phyloP scores from a whole-genome alignment of 1,140 invertebrate genomes.

The Anagrus nilaparvatae region DNA sequence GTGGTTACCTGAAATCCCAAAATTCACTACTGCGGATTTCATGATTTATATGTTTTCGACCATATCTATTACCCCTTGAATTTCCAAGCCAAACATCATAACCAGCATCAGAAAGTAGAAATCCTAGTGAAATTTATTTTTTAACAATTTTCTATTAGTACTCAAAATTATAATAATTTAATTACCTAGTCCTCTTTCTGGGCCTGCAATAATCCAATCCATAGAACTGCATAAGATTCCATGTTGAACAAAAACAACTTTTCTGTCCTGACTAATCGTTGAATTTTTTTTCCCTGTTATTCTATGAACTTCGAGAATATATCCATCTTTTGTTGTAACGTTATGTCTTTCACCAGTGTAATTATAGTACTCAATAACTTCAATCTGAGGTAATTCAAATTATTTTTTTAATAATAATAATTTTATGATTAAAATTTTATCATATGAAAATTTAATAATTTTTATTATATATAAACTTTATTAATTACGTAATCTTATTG shows the following conservation, averaged over 20 bases:
- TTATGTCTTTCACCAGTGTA: slow-evolving; percentile 7
- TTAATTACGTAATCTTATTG: too few relatives aligned
- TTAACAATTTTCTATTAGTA: slow-evolving; percentile 13
- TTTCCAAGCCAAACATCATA: slow-evolving; percentile 69
- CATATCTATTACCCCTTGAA: slow-evolving; percentile 55
- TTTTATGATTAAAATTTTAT: too few relatives aligned
- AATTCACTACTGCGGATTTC: slow-evolving; percentile 7
- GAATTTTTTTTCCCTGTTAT: slow-evolving; percentile 33
- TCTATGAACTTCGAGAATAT: slow-evolving; percentile 46
- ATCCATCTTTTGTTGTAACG: slow-evolving; percentile 47
- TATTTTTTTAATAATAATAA: too few relatives aligned
- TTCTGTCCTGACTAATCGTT: slow-evolving; percentile 23
- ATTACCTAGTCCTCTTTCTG: slow-evolving; percentile 49
- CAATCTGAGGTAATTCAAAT: too few relatives aligned
- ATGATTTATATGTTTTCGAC: slow-evolving; percentile 20
- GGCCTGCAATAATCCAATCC: slow-evolving; percentile 55
- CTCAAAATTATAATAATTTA: slow-evolving; percentile 60
- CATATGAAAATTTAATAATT: too few relatives aligned
- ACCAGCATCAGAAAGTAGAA: slow-evolving; percentile 47
- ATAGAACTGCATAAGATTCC: slow-evolving; percentile 58
- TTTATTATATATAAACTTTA: too few relatives aligned
- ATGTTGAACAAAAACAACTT: slow-evolving; percentile 57
- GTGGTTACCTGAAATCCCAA: slow-evolving; percentile 25
- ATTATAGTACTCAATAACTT: slow-evolving; percentile 1
- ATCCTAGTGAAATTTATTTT: slow-evolving; percentile 34